phyloP scores from a whole-genome alignment of 2,797 vertebrate species.

The Triplophysa bombifrons region DNA sequence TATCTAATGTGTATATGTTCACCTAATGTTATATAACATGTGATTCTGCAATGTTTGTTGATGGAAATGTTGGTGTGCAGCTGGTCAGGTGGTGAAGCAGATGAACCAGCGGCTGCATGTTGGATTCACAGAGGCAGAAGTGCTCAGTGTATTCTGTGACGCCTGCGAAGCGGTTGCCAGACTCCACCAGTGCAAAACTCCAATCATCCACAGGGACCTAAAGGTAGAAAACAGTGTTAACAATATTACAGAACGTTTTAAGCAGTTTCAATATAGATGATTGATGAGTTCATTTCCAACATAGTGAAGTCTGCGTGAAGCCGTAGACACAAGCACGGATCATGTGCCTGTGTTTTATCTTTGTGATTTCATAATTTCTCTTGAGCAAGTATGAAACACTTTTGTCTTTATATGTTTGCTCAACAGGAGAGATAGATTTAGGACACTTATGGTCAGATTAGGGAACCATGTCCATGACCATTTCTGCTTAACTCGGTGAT shows the following conservation, averaged over 20 bases:
- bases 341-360: neutral
- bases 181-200: slow-evolving; percentile 96
- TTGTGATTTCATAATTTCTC: neutral
- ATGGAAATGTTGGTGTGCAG: slow-evolving; percentile 59
- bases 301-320: neutral
- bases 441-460: neutral
- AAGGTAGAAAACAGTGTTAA: slow-evolving; percentile 79
- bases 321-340: slow-evolving; percentile 1
- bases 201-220: slow-evolving; percentile 93
- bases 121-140: slow-evolving; percentile 90
- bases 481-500: slow-evolving; percentile 5
- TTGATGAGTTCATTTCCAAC: neutral
- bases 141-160: slow-evolving; percentile 93
- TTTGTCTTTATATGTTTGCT: slow-evolving; percentile 16
- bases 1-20: neutral
- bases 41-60: neutral
- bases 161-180: slow-evolving; percentile 94
- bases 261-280: neutral
- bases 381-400: neutral
- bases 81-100: slow-evolving; percentile 97
- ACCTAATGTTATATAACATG: neutral
- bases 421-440: slow-evolving; percentile 9
- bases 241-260: neutral
- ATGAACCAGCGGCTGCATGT: slow-evolving; percentile 95
- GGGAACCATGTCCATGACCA: neutral